Base-by-base conservation (phyloP, 1,140 invertebrate genomes). In the Nasonia longicornis region DNA sequence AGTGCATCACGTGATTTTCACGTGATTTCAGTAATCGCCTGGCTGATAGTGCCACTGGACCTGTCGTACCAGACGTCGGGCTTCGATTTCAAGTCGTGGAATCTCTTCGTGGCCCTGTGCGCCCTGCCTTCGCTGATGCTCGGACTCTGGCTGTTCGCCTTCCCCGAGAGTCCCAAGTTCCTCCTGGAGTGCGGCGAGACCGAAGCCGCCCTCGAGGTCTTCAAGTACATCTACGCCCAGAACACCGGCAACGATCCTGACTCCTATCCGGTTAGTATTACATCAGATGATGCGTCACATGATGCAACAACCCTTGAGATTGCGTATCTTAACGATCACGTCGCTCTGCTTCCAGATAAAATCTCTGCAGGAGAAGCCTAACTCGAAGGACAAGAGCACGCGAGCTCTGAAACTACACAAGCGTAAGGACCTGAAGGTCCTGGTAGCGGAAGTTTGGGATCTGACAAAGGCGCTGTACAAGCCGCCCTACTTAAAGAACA, bases 151-250 rank as follows among this genome's bases (percentile, higher is more conserved):
- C 91, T 96, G 3, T 91, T 95, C 78, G 92, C 93, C 38, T 96
- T 97, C 90, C 96, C 96, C 4, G 96, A 97, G 89, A 97, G 95
- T 88, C 96, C 96, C 1, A 96, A 96, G 87, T 97, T 95, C 87
- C 92, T 96, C 75, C 92, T 97, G 83, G 94, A 95, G 85, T 94
- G 93, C 87, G 95, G 95, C 70, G 93, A 95, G 86, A 92, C 94
- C 31, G 94, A 95, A 20, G 94, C 94, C 58, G 94, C 95, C 7
- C 89, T 96, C 0, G 89, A 93, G 71, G 93, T 95, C 29, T 92
- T 96, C 20, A 93, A 92, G 84, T 89, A 92, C 84, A 94, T 96
- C 84, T 96, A 94, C 87, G 87, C 92, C 6, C 91, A 92, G 72
- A 96, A 96, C 86, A 95, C 94, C 12, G 93, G 94, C 22, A 92